Base-by-base conservation (phyloP, 2,888 invertebrate genomes). In the Aleiodes leptofemur region DNA sequence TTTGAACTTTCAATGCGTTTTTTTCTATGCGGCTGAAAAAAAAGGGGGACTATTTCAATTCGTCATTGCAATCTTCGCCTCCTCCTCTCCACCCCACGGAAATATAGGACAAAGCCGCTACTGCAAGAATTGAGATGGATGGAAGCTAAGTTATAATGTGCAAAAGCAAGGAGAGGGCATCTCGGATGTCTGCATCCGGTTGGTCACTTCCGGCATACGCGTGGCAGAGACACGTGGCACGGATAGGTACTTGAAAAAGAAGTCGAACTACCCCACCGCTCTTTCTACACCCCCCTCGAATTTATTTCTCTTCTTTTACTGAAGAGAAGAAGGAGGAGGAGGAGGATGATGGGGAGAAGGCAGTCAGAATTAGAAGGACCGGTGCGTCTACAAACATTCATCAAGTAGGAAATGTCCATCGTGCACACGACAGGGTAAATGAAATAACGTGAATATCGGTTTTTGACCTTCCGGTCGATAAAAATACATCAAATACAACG, bases 191-290 rank as follows among this genome's bases (percentile, higher is more conserved):
- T 86, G 84, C 86, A 89, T 89, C 89, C 89, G 89, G 87, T 84
- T 88, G 89, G 89, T 88, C 89, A 89, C 85, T 89, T 89, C 89
- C 89, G 89, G 88, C 88, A 88, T 51, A 51, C 89, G 88, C 88
- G 88, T 81, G 83, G 76, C 81, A 53, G 31, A 73, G 87, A 87
- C 88, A 87, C 89, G 88, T 88, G 89, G 82, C 85, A 75, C 80
- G 81, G 81, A 80, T 79, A 81, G 56, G 68, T 48, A 68, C 66
- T 53, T 56, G 61, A 73, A 66, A 43, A 69, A 56, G 55, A 48
- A 76, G 71, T 73, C 70, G 56, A 72, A 72, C 68, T 61, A 66
- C 66, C 68, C 51, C 70, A 48, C 57, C 72, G 72, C 61, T 69
- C 57, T 50, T 34, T 56, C 13, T 69, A 68, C 48, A 74, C 77